phyloP scores from a whole-genome alignment of 2,888 invertebrate species.

The Drosophila acutilabella region DNA sequence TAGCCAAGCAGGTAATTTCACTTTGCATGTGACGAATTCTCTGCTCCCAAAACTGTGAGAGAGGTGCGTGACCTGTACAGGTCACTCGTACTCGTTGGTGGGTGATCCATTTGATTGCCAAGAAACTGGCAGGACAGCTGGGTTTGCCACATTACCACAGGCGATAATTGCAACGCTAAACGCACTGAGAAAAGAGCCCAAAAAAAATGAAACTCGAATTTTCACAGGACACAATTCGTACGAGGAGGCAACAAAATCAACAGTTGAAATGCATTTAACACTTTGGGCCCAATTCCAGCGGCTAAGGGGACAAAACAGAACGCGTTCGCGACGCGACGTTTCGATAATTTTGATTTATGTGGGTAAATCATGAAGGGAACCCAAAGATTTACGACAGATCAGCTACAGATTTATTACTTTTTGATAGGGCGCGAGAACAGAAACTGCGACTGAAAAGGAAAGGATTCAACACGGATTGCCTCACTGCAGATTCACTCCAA shows the following conservation, averaged over 20 bases:
- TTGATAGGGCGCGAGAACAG: slow-evolving; percentile 74
- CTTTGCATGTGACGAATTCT: slow-evolving; percentile 76
- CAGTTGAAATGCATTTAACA: slow-evolving; percentile 77
- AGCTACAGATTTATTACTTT: slow-evolving; percentile 83
- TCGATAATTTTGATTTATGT: slow-evolving; percentile 85
- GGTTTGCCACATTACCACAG: slow-evolving; percentile 43
- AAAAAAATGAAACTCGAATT: slow-evolving; percentile 15
- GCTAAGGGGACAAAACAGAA: slow-evolving; percentile 5
- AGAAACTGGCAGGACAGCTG: slow-evolving; percentile 78
- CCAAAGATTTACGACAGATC: slow-evolving; percentile 84
- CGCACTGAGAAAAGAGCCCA: slow-evolving; percentile 56
- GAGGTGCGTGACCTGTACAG: slow-evolving; percentile 26
- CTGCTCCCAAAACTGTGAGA: neutral
- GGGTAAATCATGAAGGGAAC: slow-evolving; percentile 83
- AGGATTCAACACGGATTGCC: slow-evolving; percentile 45
- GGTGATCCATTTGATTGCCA: slow-evolving; percentile 80
- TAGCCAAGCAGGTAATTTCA: slow-evolving; percentile 76
- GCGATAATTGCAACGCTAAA: slow-evolving; percentile 76
- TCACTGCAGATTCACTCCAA: slow-evolving; percentile 38
- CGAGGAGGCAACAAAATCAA: neutral
- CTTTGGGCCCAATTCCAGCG: slow-evolving; percentile 46
- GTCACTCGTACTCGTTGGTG: slow-evolving; percentile 50
- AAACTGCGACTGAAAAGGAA: slow-evolving; percentile 33
- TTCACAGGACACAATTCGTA: slow-evolving; percentile 19
- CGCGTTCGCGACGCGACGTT: slow-evolving; percentile 55